These are phyloP conservation scores for Ennomos fuscantarius DNA, from an alignment of 2,888 invertebrate genomes.

Conservation along the genomic window DNA sequence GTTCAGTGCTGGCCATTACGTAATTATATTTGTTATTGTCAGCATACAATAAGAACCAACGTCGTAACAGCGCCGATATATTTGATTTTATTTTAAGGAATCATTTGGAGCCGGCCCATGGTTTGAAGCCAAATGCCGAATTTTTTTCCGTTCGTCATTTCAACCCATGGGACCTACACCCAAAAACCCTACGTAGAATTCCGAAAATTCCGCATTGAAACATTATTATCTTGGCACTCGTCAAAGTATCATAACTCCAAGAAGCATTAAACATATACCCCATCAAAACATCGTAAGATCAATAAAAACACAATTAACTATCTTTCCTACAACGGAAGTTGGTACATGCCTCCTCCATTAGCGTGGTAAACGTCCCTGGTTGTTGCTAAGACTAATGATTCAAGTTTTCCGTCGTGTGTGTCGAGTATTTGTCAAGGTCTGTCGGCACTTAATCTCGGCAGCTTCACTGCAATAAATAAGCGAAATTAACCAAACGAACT, in stretches of 20 bases:
- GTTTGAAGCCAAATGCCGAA: too few species aligned
- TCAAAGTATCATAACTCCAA: slow-evolving; percentile 4
- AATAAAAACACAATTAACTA: slow-evolving; percentile 36
- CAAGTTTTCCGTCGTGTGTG: slow-evolving; percentile 58
- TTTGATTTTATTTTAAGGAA: too few species aligned
- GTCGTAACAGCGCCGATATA: too few species aligned
- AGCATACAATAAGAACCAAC: too few species aligned
- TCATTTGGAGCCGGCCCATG: too few species aligned
- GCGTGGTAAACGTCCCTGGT: slow-evolving; percentile 32
- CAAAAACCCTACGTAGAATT: too few species aligned
- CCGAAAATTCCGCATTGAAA: too few species aligned
- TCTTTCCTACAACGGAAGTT: slow-evolving; percentile 18
- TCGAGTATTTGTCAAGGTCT: slow-evolving; percentile 61
- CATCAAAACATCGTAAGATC: slow-evolving; percentile 27
- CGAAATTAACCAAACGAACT: slow-evolving; percentile 40
- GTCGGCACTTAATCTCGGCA: slow-evolving; percentile 56
- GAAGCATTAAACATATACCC: slow-evolving; percentile 15
- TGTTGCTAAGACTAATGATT: slow-evolving; percentile 55
- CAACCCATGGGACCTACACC: too few species aligned
- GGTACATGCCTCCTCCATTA: slow-evolving; percentile 52
- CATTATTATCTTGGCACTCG: not conserved
- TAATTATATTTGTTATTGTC: too few species aligned
- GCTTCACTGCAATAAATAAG: slow-evolving; percentile 36
- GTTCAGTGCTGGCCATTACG: too few species aligned
- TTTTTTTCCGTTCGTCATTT: too few species aligned